phyloP scores from a whole-genome alignment of 2,797 vertebrate species.

The Rhinogobio ventralis region DNA sequence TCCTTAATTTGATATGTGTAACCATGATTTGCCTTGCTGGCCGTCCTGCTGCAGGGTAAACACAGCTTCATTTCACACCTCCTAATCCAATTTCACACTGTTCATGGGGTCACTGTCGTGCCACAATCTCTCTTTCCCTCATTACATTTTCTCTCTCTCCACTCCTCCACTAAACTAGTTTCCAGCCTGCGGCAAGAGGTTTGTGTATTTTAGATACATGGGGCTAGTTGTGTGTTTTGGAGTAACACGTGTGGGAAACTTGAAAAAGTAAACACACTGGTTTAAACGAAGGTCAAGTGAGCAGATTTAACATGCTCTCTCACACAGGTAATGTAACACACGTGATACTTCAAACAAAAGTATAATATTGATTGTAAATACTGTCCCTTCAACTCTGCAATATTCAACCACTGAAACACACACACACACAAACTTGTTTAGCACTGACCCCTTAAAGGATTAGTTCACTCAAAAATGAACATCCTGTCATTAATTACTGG shows the following conservation, averaged over 20 bases:
- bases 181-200: background rate
- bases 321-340: background rate
- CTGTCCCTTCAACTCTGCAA: background rate
- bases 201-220: background rate
- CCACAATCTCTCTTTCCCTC: background rate
- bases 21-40: conserved; percentile 67
- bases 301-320: background rate
- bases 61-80: conserved; percentile 71
- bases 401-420: background rate
- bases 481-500: too few species aligned
- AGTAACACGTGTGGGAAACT: background rate
- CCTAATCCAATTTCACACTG: conserved; percentile 73
- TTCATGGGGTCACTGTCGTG: conserved; percentile 58
- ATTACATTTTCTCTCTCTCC: background rate
- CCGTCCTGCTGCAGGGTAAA: conserved; percentile 50
- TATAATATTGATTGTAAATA: background rate
- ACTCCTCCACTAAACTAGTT: background rate
- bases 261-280: background rate
- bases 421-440: background rate
- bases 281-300: conserved; percentile 30
- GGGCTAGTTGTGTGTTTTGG: background rate
- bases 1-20: conserved; percentile 46
- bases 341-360: background rate
- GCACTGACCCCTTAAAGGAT: background rate
- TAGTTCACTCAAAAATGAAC: too few species aligned